These are phyloP conservation scores for Drosophila recens DNA, from an alignment of 2,888 invertebrate species.

Conservation along the genomic window DNA sequence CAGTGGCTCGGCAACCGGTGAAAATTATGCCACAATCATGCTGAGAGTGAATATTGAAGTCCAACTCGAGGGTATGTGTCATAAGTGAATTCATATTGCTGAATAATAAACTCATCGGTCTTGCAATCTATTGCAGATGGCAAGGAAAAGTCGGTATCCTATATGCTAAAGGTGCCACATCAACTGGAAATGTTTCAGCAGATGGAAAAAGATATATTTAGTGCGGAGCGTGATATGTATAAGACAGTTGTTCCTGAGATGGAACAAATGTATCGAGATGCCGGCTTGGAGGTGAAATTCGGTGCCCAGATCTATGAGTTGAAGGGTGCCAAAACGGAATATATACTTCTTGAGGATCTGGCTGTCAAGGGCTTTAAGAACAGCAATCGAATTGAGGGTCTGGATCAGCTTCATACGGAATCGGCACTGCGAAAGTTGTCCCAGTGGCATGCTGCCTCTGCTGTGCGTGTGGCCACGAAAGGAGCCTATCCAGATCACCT, in stretches of 20 bases:
- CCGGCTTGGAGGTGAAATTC: constrained; percentile 57
- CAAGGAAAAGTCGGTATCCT: constrained; percentile 43
- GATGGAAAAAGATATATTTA: constrained; percentile 61
- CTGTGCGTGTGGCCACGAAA: constrained; percentile 61
- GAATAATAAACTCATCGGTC: background rate
- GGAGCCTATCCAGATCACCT: constrained; percentile 24
- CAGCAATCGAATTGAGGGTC: constrained; percentile 62
- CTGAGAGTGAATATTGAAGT: constrained; percentile 71
- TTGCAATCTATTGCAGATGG: constrained; percentile 7
- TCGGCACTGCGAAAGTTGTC: constrained; percentile 68
- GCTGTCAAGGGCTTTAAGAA: constrained; percentile 59
- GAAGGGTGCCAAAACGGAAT: constrained; percentile 34
- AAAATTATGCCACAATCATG: constrained; percentile 82
- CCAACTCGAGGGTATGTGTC: constrained; percentile 62
- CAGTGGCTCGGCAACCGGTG: constrained; percentile 71
- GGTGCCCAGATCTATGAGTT: constrained; percentile 56
- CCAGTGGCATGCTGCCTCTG: constrained; percentile 78
- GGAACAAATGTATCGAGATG: constrained; percentile 69
- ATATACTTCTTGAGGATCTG: constrained; percentile 74
- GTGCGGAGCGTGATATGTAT: constrained; percentile 73
- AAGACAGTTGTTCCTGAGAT: constrained; percentile 68
- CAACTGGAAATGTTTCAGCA: constrained; percentile 39
- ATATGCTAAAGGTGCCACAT: constrained; percentile 64
- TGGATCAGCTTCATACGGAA: constrained; percentile 66
- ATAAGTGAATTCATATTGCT: background rate